These are phyloP conservation scores for Caenorhabditis inopinata DNA, from an alignment of 1,140 invertebrate genomes.

Conservation along the genomic window DNA sequence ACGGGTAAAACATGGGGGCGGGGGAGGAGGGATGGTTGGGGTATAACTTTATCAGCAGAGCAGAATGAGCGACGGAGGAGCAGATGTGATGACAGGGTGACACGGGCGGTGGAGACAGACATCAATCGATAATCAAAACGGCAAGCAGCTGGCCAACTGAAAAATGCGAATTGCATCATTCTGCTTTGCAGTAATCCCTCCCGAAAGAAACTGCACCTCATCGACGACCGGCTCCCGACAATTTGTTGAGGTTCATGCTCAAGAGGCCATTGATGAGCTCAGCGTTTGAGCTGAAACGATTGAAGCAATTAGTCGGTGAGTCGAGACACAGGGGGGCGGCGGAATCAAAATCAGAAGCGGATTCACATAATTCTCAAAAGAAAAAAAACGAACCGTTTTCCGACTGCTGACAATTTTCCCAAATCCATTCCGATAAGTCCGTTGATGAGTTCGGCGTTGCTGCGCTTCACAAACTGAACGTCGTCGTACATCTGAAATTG, in stretches of 20 bases:
- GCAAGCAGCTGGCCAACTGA: background rate
- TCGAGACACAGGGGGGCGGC: no score
- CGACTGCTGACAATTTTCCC: slow-evolving; percentile 48
- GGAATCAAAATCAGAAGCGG: no score
- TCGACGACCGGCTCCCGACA: slow-evolving; percentile 45
- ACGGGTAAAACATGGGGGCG: background rate
- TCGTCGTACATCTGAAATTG: background rate
- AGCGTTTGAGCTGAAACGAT: slow-evolving; percentile 41
- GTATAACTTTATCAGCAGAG: background rate
- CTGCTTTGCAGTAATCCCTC: no score
- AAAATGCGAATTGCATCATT: no score
- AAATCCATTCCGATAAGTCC: slow-evolving; percentile 53
- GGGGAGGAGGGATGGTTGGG: background rate
- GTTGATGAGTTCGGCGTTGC: slow-evolving; percentile 52
- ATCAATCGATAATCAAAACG: slow-evolving; percentile 15
- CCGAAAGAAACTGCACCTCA: slow-evolving; percentile 25
- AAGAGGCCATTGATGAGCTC: slow-evolving; percentile 52
- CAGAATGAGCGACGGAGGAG: slow-evolving; percentile 4
- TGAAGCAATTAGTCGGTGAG: background rate
- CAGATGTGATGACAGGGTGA: no score
- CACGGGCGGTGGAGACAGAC: no score
- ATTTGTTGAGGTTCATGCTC: slow-evolving; percentile 52
- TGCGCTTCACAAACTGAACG: slow-evolving; percentile 41
- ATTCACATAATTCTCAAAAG: no score
- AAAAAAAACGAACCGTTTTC: slow-evolving; percentile 40